These are phyloP conservation scores for Rhynchophorus ferrugineus DNA, from an alignment of 1,140 invertebrate genomes.

Conservation along the genomic window DNA sequence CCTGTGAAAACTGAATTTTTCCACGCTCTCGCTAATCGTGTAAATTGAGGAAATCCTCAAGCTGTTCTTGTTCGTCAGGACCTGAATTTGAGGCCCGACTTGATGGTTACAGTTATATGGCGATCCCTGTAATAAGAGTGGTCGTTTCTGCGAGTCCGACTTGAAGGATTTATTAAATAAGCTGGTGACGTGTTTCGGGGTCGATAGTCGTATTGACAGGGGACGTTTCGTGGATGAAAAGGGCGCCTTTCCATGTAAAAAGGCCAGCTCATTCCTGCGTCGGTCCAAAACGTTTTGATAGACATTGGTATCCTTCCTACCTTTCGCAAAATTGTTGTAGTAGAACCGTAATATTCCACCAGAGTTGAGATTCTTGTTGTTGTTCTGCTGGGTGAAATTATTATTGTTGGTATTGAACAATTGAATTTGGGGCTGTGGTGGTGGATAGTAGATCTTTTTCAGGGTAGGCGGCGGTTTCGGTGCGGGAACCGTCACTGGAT, in stretches of 20 bases:
- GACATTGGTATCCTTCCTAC: constrained; percentile 33
- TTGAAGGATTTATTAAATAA: constrained; percentile 34
- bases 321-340: constrained; percentile 45
- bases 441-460: constrained; percentile 38
- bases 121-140: constrained; percentile 32
- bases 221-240: constrained; percentile 47
- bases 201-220: constrained; percentile 39
- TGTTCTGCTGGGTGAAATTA: constrained; percentile 19
- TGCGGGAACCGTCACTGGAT: not conserved
- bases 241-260: constrained; percentile 41
- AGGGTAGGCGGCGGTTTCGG: constrained; percentile 23
- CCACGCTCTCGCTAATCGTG: constrained; percentile 39
- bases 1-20: constrained; percentile 36
- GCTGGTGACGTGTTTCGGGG: constrained; percentile 34
- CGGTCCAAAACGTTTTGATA: constrained; percentile 34
- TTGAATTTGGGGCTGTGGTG: constrained; percentile 26
- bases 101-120: constrained; percentile 22
- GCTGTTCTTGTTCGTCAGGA: constrained; percentile 45
- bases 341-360: constrained; percentile 34
- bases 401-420: constrained; percentile 34
- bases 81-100: constrained; percentile 43
- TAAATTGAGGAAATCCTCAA: constrained; percentile 46
- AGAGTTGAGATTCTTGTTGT: constrained; percentile 22
- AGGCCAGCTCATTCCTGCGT: constrained; percentile 41
- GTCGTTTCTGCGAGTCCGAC: constrained; percentile 39